A percentile compares a stretch with the other conserved stretches of the same genome.
Evolutionary conservation across 2,113 vertebrate genomes (phyloP).

Genomic region (Colaptes auratus): DNA sequence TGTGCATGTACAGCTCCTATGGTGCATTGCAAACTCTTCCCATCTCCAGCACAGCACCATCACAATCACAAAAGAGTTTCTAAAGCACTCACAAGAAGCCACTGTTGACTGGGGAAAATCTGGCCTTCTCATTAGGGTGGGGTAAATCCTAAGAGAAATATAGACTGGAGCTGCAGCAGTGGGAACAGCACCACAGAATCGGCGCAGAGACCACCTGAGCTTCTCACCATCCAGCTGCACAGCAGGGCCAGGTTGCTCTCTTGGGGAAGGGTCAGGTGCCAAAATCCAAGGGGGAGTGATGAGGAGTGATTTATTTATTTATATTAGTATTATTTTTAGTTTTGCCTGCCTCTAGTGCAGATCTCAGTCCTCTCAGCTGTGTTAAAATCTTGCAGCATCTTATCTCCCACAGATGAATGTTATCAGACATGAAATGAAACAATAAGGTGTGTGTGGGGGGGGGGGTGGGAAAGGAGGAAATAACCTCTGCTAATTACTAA

Average conservation of each 20-base stretch:
- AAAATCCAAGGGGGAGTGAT: not conserved
- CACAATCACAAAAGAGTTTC: not conserved
- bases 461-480: not conserved
- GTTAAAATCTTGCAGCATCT: slow-evolving; percentile 10
- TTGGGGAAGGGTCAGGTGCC: not conserved
- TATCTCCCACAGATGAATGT: slow-evolving; percentile 1
- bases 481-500: slow-evolving; percentile 56
- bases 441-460: not conserved
- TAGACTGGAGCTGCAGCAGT: not conserved
- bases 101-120: not conserved
- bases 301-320: not conserved
- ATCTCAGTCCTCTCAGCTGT: not conserved
- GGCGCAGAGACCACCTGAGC: not conserved
- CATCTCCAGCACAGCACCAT: not conserved
- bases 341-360: slow-evolving; percentile 18
- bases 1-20: not conserved
- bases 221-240: not conserved
- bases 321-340: not conserved
- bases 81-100: not conserved
- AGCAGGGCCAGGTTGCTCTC: not conserved
- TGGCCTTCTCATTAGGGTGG: not conserved
- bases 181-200: not conserved
- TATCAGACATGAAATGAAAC: slow-evolving; percentile 24
- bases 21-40: not conserved
- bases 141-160: not conserved